Evolutionary conservation across 2,113 vertebrate species (phyloP), one percentile per base, ranked within the genome.

Genomic region (Cyphomyrus plagiostoma): DNA sequence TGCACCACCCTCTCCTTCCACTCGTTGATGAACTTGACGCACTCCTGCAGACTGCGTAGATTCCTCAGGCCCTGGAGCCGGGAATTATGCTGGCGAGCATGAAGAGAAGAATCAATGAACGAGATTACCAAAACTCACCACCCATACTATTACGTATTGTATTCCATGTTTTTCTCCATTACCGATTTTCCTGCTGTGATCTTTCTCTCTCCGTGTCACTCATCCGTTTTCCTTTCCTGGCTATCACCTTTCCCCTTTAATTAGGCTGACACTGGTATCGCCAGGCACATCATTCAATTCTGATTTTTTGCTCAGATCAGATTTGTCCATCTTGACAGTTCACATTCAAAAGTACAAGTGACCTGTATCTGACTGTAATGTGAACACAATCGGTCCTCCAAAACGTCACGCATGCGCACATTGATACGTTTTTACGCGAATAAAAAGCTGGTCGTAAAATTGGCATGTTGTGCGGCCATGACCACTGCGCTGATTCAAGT

Each of bases 1-100:
- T 93, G 92, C 87, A 93, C 95, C 92, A 96, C 96, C 49, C 96
- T 95, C 50, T 94, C 87, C 88, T 95, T 96, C 96, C 96, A 96
- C 92, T 92, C 91, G 5, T 94, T 89, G 89, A 96, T 94, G 92
- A 96, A 96, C 87, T 91, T 89, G 46, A 96, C 93, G 80, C 96
- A 96, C 90, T 96, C 95, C 88, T 96, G 93, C 88, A 96, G 93
- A 90, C 93, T 96, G 66, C 94, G 93, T 5, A 96, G 93, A 3
- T 95, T 93, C 77, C 93, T 94, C 89, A 96, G 90, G 89, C 91
- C 11, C 26, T 88, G 92, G 90, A 95, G 94, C 23, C 90, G 92
- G 45, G 90, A 42, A 2, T 92, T 92, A 10, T 94, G 92, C 92
- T 94, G 89, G 19, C 0, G 49, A 56, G 85, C 15, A 53, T 30